Evolutionary conservation across 2,888 invertebrate species (phyloP).

Genomic region (Ophion obscuratus): DNA sequence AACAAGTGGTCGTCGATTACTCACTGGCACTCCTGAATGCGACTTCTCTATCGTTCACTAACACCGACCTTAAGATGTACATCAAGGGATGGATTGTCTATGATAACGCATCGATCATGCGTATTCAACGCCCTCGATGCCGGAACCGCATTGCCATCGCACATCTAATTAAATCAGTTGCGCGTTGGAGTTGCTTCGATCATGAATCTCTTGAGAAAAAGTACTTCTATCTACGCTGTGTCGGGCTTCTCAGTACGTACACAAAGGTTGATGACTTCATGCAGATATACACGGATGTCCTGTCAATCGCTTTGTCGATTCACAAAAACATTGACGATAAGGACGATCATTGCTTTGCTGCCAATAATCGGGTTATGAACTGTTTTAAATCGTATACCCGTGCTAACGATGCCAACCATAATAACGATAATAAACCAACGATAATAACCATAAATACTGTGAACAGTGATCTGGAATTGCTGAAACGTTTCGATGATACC

Average conservation of each 20-base stretch:
- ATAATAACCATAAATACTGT: background rate
- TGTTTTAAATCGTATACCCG: constrained; percentile 21
- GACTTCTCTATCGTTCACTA: constrained; percentile 67
- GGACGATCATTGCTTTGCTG: constrained; percentile 55
- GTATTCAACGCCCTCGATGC: constrained; percentile 35
- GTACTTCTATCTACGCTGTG: constrained; percentile 68
- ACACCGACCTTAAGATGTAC: constrained; percentile 60
- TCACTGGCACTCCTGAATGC: constrained; percentile 69
- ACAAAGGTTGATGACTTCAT: constrained; percentile 47
- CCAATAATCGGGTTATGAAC: constrained; percentile 43
- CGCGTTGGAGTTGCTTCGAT: constrained; percentile 62
- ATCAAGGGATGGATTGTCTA: constrained; percentile 57
- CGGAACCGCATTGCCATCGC: constrained; percentile 71
- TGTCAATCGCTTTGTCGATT: constrained; percentile 47
- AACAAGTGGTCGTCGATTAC: constrained; percentile 66
- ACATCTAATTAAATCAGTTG: constrained; percentile 69
- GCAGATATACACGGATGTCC: constrained; percentile 37
- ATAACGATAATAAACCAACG: too few relatives aligned
- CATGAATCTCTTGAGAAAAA: constrained; percentile 48
- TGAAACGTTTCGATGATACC: constrained; percentile 10
- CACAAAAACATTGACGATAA: constrained; percentile 46
- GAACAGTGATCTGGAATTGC: background rate
- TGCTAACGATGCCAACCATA: background rate
- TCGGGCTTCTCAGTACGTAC: constrained; percentile 46
- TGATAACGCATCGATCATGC: background rate